Percentiles rank a stretch among this genome's conserved stretches.
These are phyloP conservation scores for Potorous gilbertii DNA, from an alignment of 2,797 vertebrate genomes.

Conservation along the genomic window DNA sequence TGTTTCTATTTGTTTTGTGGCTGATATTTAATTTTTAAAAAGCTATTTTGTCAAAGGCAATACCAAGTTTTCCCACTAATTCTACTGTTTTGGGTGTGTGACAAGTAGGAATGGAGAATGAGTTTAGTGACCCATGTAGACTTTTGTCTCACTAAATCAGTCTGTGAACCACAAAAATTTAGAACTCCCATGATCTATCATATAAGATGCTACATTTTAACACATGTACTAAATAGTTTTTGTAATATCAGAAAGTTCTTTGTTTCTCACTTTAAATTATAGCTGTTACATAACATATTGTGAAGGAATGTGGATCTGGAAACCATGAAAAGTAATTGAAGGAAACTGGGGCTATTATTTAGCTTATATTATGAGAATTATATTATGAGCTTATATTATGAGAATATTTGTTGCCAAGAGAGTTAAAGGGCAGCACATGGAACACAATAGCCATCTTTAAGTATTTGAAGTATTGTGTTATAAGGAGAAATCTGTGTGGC, in stretches of 20 bases:
- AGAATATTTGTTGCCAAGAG: too few relatives aligned
- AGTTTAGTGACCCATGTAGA: neutral
- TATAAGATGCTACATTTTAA: neutral
- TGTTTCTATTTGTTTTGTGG: neutral
- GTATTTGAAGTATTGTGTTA: too few relatives aligned
- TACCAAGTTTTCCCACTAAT: neutral
- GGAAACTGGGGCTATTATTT: too few relatives aligned
- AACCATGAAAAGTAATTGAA: neutral
- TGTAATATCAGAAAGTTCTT: neutral
- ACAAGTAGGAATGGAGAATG: neutral
- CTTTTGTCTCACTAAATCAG: neutral
- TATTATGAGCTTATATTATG: too few relatives aligned
- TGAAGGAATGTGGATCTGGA: neutral
- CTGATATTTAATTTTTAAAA: neutral
- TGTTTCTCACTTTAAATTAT: neutral
- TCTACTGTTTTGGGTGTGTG: neutral
- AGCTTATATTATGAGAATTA: too few relatives aligned
- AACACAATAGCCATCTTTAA: neutral
- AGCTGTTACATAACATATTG: neutral
- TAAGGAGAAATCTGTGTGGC: conserved; percentile 11
- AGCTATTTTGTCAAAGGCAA: neutral
- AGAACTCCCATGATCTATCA: neutral
- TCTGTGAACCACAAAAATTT: neutral
- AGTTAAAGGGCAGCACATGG: neutral
- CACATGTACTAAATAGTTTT: neutral